Conservation (phyloP, 2,797 vertebrate genomes). For the Xiphorhynchus erythropygius region DNA sequence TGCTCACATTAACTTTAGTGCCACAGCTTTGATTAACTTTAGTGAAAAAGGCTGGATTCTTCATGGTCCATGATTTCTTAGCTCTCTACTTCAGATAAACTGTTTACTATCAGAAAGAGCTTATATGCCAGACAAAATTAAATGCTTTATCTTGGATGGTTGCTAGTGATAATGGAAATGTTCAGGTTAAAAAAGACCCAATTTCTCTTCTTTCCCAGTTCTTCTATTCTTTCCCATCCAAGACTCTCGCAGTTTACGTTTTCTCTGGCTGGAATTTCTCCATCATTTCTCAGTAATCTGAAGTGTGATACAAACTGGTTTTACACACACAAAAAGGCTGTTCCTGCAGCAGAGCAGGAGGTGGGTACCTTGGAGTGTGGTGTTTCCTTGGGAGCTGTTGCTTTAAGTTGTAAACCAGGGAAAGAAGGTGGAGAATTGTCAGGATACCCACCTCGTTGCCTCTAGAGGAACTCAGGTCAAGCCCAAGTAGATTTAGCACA, state of each 20-base stretch:
- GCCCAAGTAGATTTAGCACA: not conserved
- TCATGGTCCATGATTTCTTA: slow-evolving; percentile 5
- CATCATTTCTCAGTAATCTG: not conserved
- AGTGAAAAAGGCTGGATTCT: not conserved
- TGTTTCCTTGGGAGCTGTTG: not conserved
- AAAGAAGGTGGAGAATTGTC: not conserved
- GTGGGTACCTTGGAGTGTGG: not conserved
- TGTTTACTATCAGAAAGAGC: not conserved
- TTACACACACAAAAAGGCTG: not conserved
- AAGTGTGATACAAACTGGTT: not conserved
- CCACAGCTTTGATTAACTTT: slow-evolving; percentile 26
- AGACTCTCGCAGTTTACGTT: not conserved
- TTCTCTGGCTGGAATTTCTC: not conserved
- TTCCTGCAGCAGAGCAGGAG: not conserved
- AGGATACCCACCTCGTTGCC: not conserved
- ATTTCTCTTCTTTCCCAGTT: not conserved
- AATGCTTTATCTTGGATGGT: not conserved
- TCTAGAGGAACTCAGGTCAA: not conserved
- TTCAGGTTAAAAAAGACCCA: not conserved
- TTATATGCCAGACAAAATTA: not conserved
- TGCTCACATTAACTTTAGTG: not conserved
- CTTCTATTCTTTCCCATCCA: not conserved
- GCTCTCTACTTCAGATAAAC: not conserved
- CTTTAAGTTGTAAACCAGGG: not conserved
- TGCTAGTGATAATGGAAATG: not conserved